Evolutionary conservation across 2,797 vertebrate species (phyloP), one percentile per base, ranked within the genome.

Genomic region (Lepus oiostolus): DNA sequence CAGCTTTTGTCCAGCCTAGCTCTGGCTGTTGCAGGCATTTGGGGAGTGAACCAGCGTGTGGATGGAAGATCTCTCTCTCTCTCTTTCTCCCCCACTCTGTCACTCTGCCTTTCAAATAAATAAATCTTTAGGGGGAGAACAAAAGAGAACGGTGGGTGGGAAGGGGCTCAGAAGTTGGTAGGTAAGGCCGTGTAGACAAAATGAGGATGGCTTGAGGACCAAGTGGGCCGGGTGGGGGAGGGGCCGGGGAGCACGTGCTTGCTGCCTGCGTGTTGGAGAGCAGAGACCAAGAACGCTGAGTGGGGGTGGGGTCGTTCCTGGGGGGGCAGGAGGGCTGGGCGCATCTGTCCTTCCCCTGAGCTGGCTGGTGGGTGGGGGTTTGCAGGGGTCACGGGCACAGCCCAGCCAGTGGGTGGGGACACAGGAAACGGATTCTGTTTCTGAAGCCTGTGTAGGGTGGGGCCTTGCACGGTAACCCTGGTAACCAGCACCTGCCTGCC

Each of bases 241-340:
- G 84, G 19, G 71, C 70, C 65, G 28, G 21, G 32, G 21, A 30
- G 12, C 17, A 4, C 1, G 17, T 9, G 30, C 47, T 94, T 97
- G 93, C 80, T 94, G 47, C 93, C 86, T 95, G 54, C 1, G 19
- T 30, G 35, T 28, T 77, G 77, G 12, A 35, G 79, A 70, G 68
- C n/a, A 62, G 26, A 47, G 42, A 65, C 0, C 5, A 54, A 42
- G 70, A 35, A 77, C 50, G 38, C 65, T 0, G 2, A n/a, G 68
- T 0, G 10, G 17, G 62, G 26, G 19, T 1, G 0, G 54, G 5
- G 79, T 30, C 13, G 0, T 54, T 11, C 5, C 32, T 38, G 5
- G 1, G 2, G 60, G 63, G 22, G 42, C 13, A 6, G 42, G 7
- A 50, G 5, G 52, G 32, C 21, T 24, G n/a, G 5, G 4, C 30